These are phyloP conservation scores for Epirrita christyi DNA, from an alignment of 2,888 invertebrate species.

Conservation along the genomic window DNA sequence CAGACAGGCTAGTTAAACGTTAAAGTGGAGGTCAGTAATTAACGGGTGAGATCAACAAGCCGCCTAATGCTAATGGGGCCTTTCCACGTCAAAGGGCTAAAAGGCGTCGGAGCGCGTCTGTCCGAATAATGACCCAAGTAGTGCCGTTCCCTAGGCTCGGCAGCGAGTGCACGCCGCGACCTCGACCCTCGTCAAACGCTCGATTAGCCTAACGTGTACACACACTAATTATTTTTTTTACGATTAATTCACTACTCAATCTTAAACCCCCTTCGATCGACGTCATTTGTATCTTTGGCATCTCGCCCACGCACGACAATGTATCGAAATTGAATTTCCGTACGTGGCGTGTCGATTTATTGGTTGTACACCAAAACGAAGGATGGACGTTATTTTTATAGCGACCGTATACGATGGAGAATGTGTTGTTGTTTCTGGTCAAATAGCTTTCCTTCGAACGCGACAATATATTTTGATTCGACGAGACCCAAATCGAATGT, in stretches of 20 bases:
- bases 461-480: slow-evolving; percentile 27
- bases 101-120: slow-evolving; percentile 80
- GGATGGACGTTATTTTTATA: slow-evolving; percentile 56
- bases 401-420: slow-evolving; percentile 39
- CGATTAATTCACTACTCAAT: slow-evolving; percentile 58
- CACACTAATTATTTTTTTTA: slow-evolving; percentile 72
- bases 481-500: slow-evolving; percentile 45
- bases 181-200: slow-evolving; percentile 81
- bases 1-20: slow-evolving; percentile 56
- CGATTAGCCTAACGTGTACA: slow-evolving; percentile 77
- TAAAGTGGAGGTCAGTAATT: slow-evolving; percentile 77
- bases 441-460: slow-evolving; percentile 35
- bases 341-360: slow-evolving; percentile 59
- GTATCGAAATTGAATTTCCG: slow-evolving; percentile 64
- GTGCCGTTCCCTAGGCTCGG: slow-evolving; percentile 56
- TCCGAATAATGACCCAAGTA: slow-evolving; percentile 79
- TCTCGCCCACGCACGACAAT: slow-evolving; percentile 60
- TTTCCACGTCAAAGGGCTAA: slow-evolving; percentile 81
- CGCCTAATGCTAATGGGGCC: slow-evolving; percentile 80
- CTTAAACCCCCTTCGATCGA: slow-evolving; percentile 51
- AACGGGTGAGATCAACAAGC: slow-evolving; percentile 80
- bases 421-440: slow-evolving; percentile 44
- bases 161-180: slow-evolving; percentile 62
- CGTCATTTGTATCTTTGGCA: slow-evolving; percentile 60
- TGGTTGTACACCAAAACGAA: slow-evolving; percentile 53